Evolutionary conservation across 2,888 invertebrate species (phyloP).

Genomic region (Drosophila neutralis): DNA sequence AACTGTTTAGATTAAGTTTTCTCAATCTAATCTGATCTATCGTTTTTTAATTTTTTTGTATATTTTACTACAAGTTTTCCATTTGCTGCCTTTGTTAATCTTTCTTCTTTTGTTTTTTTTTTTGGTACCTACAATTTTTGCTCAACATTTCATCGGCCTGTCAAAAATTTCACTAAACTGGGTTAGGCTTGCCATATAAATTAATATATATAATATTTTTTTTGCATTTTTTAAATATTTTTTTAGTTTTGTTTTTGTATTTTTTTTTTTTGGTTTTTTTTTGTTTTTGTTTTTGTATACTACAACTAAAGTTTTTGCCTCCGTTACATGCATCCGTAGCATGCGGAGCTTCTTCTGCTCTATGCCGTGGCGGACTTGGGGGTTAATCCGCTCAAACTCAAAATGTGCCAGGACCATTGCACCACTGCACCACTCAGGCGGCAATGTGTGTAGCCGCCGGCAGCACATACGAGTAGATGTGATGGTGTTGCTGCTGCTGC

Average conservation of each 20-base stretch:
- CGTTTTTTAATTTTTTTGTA: slow-evolving; percentile 50
- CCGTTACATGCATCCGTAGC: slow-evolving; percentile 69
- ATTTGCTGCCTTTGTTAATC: slow-evolving; percentile 47
- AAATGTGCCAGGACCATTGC: slow-evolving; percentile 47
- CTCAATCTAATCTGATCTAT: slow-evolving; percentile 61
- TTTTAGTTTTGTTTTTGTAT: slow-evolving; percentile 43
- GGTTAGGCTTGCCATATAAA: slow-evolving; percentile 64
- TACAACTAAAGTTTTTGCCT: slow-evolving; percentile 66
- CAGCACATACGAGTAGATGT: slow-evolving; percentile 83
- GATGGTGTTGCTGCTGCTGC: slow-evolving; percentile 35
- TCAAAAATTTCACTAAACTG: slow-evolving; percentile 79
- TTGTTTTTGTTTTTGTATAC: slow-evolving; percentile 41
- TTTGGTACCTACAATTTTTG: slow-evolving; percentile 48
- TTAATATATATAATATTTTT: slow-evolving; percentile 47
- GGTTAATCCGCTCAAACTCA: slow-evolving; percentile 62
- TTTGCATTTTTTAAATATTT: slow-evolving; percentile 48
- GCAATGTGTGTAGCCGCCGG: slow-evolving; percentile 83
- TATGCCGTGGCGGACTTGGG: slow-evolving; percentile 45
- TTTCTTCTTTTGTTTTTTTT: slow-evolving; percentile 16
- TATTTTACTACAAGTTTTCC: slow-evolving; percentile 77
- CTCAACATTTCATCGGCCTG: slow-evolving; percentile 50
- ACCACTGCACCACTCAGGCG: slow-evolving; percentile 65
- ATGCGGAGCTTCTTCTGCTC: slow-evolving; percentile 66
- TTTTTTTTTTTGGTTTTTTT: slow-evolving; percentile 38
- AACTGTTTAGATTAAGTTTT: slow-evolving; percentile 52